Percentiles rank a stretch among this genome's conserved stretches.
phyloP scores from a whole-genome alignment of 2,797 vertebrate species.

The Dendrocincla fuliginosa region DNA sequence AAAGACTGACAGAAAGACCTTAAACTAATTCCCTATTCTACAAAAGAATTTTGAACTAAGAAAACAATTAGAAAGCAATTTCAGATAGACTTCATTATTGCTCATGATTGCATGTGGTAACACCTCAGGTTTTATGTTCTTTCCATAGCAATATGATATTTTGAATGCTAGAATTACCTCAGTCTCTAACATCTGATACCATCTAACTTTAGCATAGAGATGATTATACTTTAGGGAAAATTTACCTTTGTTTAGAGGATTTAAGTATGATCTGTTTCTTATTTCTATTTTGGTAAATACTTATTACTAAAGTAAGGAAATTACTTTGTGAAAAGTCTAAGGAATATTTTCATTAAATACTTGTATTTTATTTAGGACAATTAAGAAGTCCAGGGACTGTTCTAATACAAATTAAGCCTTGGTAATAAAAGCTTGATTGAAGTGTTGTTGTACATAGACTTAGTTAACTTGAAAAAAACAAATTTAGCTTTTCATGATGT shows the following conservation, averaged over 20 bases:
- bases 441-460: neutral
- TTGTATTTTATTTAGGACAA: neutral
- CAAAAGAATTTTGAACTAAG: neutral
- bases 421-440: neutral
- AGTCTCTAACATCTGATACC: neutral
- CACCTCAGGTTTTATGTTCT: neutral
- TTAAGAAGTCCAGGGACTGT: neutral
- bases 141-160: neutral
- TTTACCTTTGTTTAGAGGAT: neutral
- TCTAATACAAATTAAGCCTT: neutral
- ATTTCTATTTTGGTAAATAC: neutral
- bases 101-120: neutral
- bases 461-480: neutral
- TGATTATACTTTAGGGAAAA: neutral
- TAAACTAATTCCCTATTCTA: neutral
- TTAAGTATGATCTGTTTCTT: neutral
- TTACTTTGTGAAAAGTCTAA: neutral
- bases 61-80: neutral
- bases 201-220: neutral
- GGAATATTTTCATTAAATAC: neutral
- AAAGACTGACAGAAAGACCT: neutral
- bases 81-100: neutral
- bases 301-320: neutral
- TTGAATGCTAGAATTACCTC: neutral
- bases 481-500: neutral